Evolutionary conservation across 2,797 vertebrate species (phyloP), one percentile per base, ranked within the genome.

Genomic region (Sebastolobus alascanus): DNA sequence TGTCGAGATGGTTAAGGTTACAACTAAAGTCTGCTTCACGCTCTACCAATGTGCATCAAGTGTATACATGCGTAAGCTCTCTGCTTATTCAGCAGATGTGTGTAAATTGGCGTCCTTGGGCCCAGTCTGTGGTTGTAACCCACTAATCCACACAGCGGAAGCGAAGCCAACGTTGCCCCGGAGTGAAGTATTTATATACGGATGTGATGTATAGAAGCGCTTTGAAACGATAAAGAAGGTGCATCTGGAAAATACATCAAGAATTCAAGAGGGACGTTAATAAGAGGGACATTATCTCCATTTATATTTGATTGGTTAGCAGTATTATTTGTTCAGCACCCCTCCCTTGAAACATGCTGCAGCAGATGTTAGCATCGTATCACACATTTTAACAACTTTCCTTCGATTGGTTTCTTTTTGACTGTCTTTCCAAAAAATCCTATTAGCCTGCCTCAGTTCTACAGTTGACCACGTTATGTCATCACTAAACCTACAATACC

Each of bases 41-140:
- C 37, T n/a, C 16, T 10, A 18, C 65, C 52, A 38, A 72, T 60
- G 56, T 43, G 14, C 5, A 29, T 35, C 13, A 25, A 46, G 11
- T 50, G 64, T 35, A 22, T 52, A 27, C 35, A 68, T 9, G 20
- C 6, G 9, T 22, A 55, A 38, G n/a, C 22, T 25, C 22, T 20
- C 10, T 79, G 78, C 82, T 78, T 58, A 79, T 81, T 82, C 63
- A 69, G 63, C 70, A 77, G 12, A 85, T 71, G 70, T 63, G 68
- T 72, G 56, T 77, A 71, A 77, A 71, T 52, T 29, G 59, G 78
- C 38, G 18, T 73, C 61, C 64, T 80, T 73, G 63, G 38, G 18
- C 16, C 52, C 54, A 54, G 61, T 52, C 43, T 79, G 82, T 73
- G 73, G 72, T 73, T 83, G 59, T 63, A 69, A 76, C 73, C 70